Base-by-base conservation (phyloP, 2,113 vertebrate species). In the Neolamprologus cancellatus region DNA sequence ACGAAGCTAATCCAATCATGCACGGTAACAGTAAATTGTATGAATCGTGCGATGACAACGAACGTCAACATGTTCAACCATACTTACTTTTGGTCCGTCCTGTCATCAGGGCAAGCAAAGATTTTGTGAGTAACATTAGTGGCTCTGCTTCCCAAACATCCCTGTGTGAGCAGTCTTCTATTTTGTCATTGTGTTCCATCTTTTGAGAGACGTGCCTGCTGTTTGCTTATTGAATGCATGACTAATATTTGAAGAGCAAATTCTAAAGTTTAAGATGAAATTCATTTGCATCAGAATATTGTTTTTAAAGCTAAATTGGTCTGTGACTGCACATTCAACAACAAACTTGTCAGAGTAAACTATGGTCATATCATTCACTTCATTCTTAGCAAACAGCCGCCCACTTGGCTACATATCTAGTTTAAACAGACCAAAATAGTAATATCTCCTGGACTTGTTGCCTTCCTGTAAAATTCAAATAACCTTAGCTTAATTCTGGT, bases 21-120 rank as follows among this genome's bases (percentile, higher is more conserved):
- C 69, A 48, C 25, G 4, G 32, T 30, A 18, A 30, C 44, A 2
- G 41, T 76, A 76, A 0, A 18, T 30, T 69, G 12, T 20, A 23
- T 23, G 13, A 23, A 23, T 69, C 2, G 0, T 39, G 11, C 34
- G 2, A 69, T 8, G 34, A 23, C n/a, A 41, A 41, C n/a, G 4
- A 76, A 48, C 0, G 4, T 76, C 69, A 74, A 7, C 69, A 48
- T 30, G 15, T 76, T 76, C 41, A 76, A 18, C 15, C 25, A n/a
- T 30, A n/a, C 41, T 18, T 48, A 18, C 15, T 28, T 74, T 46
- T 74, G 8, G 23, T 28, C 23, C 3, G 2, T 30, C 41, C 41
- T 48, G 69, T 48, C 44, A 48, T 48, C 4, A 11, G 69, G 25
- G 3, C 15, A n/a, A 76, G 69, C 14, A 5, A 15, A 46, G 23